These are phyloP conservation scores for Dasypolia templi DNA, from an alignment of 2,888 invertebrate genomes.

Conservation along the genomic window DNA sequence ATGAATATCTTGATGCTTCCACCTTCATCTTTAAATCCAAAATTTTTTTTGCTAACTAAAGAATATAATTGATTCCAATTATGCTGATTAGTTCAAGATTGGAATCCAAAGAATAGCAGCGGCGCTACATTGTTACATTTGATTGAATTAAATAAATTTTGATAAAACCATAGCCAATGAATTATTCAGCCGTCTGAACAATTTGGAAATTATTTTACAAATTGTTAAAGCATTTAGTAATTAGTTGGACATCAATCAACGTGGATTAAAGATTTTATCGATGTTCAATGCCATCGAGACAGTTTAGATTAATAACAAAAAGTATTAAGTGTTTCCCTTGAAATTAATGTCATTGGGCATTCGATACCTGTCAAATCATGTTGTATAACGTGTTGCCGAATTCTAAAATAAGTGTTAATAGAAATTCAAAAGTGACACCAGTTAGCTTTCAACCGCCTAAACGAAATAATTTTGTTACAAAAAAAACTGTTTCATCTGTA, in stretches of 20 bases:
- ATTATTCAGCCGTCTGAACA: constrained; percentile 45
- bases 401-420: constrained; percentile 62
- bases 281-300: constrained; percentile 25
- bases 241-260: constrained; percentile 53
- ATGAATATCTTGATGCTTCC: too few relatives aligned
- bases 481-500: constrained; percentile 49
- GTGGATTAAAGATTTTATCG: constrained; percentile 63
- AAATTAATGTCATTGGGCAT: constrained; percentile 25
- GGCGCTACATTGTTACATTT: constrained; percentile 29
- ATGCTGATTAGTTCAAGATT: constrained; percentile 25
- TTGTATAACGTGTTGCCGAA: constrained; percentile 45
- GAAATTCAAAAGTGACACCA: constrained; percentile 71
- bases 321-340: constrained; percentile 6
- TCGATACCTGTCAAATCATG: constrained; percentile 30
- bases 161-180: constrained; percentile 41
- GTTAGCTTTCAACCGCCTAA: constrained; percentile 56
- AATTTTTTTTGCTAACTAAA: not conserved
- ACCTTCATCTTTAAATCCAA: not conserved
- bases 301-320: constrained; percentile 23
- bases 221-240: constrained; percentile 42
- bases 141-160: constrained; percentile 53
- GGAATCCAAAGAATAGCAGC: constrained; percentile 25
- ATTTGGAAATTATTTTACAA: constrained; percentile 52
- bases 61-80: constrained; percentile 4
- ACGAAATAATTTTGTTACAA: constrained; percentile 61